phyloP scores from a whole-genome alignment of 1,140 invertebrate genomes.

The Oryctes rhinoceros region DNA sequence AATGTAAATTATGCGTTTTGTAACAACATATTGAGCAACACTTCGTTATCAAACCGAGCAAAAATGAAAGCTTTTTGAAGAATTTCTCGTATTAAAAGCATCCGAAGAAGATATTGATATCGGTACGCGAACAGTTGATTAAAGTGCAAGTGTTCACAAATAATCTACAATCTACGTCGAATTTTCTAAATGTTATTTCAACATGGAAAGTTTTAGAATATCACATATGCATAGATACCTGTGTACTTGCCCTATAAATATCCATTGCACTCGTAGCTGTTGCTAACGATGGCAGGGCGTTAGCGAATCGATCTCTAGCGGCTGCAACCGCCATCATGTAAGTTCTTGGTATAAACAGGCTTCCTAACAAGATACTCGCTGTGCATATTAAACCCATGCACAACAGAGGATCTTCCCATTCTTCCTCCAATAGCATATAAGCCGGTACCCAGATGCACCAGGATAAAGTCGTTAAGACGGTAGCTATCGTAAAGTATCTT shows the following conservation, averaged over 20 bases:
- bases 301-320: slow-evolving; percentile 64
- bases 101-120: no score
- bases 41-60: no score
- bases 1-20: no score
- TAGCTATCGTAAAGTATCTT: slow-evolving; percentile 62
- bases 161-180: no score
- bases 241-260: slow-evolving; percentile 55
- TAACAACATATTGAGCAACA: no score
- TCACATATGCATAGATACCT: slow-evolving; percentile 45
- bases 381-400: slow-evolving; percentile 67
- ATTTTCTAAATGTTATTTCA: no score
- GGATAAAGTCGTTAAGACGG: slow-evolving; percentile 60
- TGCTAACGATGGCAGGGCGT: slow-evolving; percentile 61
- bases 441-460: slow-evolving; percentile 67
- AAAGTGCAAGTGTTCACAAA: no score
- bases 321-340: slow-evolving; percentile 68
- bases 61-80: no score
- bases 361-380: slow-evolving; percentile 65
- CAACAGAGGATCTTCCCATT: slow-evolving; percentile 67
- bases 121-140: no score
- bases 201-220: no score
- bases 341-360: slow-evolving; percentile 69
- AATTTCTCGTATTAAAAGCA: no score
- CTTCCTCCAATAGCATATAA: slow-evolving; percentile 61
- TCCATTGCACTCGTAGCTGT: slow-evolving; percentile 55